Evolutionary conservation across 2,113 vertebrate species (phyloP).

Genomic region (mouse (Mus musculus)): GRCm39 chr10:129951501-129952000

Average conservation of each 20-base stretch:
- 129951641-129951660: neutral
- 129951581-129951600: neutral
- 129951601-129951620: neutral
- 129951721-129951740: neutral
- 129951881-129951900: neutral
- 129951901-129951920: neutral
- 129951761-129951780: neutral
- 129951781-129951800: neutral
- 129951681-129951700: neutral
- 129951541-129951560: neutral
- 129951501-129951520: neutral
- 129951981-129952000: neutral
- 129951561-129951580: neutral
- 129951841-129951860: neutral
- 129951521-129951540: neutral
- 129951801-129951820: neutral
- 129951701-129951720: neutral
- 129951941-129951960: neutral
- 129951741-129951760: neutral
- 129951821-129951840: neutral
- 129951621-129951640: neutral
- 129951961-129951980: neutral
- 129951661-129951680: neutral
- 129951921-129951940: neutral
- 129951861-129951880: neutral